Percentiles rank a stretch among this genome's conserved stretches.
Conservation (phyloP, 2,888 invertebrate species). For the Protophormia terraenovae region DNA sequence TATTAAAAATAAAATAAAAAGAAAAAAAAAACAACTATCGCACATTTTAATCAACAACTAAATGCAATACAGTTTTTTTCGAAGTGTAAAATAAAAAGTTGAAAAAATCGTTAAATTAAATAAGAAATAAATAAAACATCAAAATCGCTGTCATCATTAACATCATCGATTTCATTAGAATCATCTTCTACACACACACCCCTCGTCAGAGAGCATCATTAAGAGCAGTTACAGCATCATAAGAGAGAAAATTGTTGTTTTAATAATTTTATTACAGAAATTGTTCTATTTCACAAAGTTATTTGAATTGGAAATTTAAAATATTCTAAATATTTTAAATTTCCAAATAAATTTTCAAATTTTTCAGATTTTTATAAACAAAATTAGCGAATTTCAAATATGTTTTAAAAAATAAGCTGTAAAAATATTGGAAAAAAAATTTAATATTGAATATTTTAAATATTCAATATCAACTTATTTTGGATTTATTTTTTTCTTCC, state of each 20-base stretch:
- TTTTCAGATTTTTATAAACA: too few species aligned
- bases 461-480: too few species aligned
- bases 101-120: neutral
- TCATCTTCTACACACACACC: neutral
- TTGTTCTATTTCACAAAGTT: too few species aligned
- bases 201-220: neutral
- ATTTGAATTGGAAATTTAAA: too few species aligned
- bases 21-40: conserved; percentile 41
- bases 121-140: neutral
- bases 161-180: neutral
- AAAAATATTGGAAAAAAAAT: too few species aligned
- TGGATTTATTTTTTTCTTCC: too few species aligned
- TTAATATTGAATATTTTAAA: too few species aligned
- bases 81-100: neutral
- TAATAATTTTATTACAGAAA: neutral
- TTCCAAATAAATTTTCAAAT: too few species aligned
- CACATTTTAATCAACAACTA: conserved; percentile 52
- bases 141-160: neutral
- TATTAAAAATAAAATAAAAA: conserved; percentile 60
- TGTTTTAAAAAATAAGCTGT: too few species aligned
- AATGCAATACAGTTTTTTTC: conserved; percentile 30
- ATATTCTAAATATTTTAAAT: too few species aligned
- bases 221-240: neutral
- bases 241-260: neutral
- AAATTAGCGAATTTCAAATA: too few species aligned